Base-by-base conservation (phyloP, 2,113 vertebrate species). In the Pteropus alecto region DNA sequence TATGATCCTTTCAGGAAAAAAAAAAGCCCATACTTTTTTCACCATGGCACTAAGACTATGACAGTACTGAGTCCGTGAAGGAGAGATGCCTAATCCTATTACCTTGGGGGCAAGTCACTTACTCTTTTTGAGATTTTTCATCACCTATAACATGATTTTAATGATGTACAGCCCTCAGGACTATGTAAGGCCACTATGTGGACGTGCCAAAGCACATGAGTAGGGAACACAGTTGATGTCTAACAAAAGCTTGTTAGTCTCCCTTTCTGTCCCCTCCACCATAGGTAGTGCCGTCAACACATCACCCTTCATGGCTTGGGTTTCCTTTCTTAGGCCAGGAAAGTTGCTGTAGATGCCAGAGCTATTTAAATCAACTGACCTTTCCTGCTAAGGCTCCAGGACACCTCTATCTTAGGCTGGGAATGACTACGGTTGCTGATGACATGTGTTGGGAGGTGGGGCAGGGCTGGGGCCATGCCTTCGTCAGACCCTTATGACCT, bases 311-410 rank as follows among this genome's bases (percentile, higher is more conserved):
- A 12, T 22, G 58, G 63, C 70, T 94, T 92, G 41, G 67, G 89
- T 98, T 97, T 97, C 92, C 43, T 84, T 94, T 96, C 95, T 79
- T 26, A 54, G 68, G 73, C 96, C 92, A 95, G 93, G 96, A 96
- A 98, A 97, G 86, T 95, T 83, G 73, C 46, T 26, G 51, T 30
- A 26, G 67, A n/a, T 35, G 68, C 76, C 58, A 71, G 41, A 82
- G 96, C 97, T 98, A 98, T 97, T 98, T 97, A 95, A 96, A 60
- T 95, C 94, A 60, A 93, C 63, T 97, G 97, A 97, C 97, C 96
- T 98, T 98, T 97, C 90, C 94, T 92, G 79, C 67, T 81, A 43
- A 46, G 35, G 60, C 90, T 90, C 48, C 90, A 43, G 61, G 90
- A 46, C 63, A 94, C 90, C 76, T 95, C 97, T 97, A 93, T 97